Percentiles rank a stretch among this genome's conserved stretches.
Evolutionary conservation across 2,113 vertebrate genomes (phyloP).

Genomic region (Microtus montanus): DNA sequence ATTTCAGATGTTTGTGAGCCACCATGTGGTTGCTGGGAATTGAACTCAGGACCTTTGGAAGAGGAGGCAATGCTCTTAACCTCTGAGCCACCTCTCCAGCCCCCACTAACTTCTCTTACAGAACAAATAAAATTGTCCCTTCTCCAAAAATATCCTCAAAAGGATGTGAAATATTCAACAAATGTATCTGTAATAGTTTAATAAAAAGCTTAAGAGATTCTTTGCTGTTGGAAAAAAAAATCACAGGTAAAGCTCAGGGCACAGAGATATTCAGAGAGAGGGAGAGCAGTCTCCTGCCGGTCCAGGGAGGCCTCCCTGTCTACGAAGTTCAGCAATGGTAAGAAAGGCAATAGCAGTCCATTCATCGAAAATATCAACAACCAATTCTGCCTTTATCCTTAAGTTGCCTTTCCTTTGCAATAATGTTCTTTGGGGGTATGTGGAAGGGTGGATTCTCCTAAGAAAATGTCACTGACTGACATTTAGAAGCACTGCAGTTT

Average conservation of each 20-base stretch:
- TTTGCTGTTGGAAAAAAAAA: neutral
- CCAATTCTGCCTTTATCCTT: slow-evolving; percentile 26
- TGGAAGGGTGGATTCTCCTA: slow-evolving; percentile 39
- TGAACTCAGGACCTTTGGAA: no score
- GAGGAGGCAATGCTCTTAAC: no score
- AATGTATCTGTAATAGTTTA: neutral
- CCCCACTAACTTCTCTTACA: neutral
- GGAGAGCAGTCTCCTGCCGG: neutral
- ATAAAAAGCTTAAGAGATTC: neutral
- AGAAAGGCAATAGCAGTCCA: neutral
- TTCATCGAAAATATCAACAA: slow-evolving; percentile 32
- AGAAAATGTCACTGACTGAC: slow-evolving; percentile 73
- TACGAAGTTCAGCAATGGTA: neutral
- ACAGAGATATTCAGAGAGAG: neutral
- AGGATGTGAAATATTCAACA: neutral
- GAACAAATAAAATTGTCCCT: neutral
- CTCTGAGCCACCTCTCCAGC: no score
- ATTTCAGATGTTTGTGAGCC: no score
- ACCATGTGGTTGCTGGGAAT: no score
- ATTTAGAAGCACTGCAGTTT: slow-evolving; percentile 64
- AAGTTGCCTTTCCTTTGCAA: slow-evolving; percentile 46
- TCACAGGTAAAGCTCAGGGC: neutral
- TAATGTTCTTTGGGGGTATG: slow-evolving; percentile 5
- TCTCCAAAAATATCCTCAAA: neutral
- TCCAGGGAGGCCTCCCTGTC: neutral